Percentiles rank a stretch among this genome's conserved stretches.
Conservation (phyloP, 2,113 vertebrate species). For the Callaeas wilsoni region DNA sequence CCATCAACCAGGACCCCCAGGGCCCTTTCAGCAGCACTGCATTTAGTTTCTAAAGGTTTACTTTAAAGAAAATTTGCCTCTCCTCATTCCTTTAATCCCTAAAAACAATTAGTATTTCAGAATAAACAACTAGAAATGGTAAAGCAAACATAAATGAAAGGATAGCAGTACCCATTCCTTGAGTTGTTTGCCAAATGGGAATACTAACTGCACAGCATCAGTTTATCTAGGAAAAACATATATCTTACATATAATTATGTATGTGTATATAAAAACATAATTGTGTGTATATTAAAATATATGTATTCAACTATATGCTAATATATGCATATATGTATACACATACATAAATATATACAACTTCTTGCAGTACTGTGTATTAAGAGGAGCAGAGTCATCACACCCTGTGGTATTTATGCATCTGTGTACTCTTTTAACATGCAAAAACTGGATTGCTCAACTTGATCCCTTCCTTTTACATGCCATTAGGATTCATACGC, state of each 20-base stretch:
- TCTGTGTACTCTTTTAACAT: neutral
- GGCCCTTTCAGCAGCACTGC: neutral
- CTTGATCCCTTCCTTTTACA: neutral
- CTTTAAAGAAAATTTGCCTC: neutral
- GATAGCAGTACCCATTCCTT: neutral
- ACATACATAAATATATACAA: neutral
- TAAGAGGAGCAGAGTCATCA: neutral
- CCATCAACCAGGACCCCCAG: fast-evolving
- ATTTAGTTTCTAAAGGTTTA: neutral
- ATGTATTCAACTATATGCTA: neutral
- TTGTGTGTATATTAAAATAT: neutral
- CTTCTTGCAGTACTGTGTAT: neutral
- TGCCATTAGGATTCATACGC: neutral
- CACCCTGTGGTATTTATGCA: neutral
- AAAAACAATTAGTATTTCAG: neutral
- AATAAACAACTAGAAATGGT: neutral
- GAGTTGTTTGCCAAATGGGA: neutral
- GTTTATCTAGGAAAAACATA: neutral
- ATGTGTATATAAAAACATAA: neutral
- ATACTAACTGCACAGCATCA: neutral
- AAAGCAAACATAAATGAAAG: neutral
- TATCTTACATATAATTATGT: neutral
- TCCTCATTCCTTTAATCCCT: neutral
- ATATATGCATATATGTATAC: neutral
- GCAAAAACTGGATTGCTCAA: neutral